Evolutionary conservation across 2,113 vertebrate species (phyloP).

Genomic region (pig (Sus scrofa)): DNA sequence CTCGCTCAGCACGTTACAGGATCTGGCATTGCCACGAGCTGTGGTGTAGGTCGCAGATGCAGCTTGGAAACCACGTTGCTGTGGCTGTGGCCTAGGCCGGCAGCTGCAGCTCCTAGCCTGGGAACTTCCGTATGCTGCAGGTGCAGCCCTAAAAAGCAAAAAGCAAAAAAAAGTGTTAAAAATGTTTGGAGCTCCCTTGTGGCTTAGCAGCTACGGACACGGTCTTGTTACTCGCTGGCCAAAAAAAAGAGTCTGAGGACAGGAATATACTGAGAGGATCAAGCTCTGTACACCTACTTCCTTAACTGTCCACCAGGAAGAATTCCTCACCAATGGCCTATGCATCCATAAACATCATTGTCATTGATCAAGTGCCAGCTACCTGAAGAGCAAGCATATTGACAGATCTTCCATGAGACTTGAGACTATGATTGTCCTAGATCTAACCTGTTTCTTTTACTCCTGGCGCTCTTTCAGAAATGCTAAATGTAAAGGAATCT

Average conservation of each 20-base stretch:
- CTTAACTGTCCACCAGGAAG: not conserved
- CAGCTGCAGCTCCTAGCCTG: too few species aligned
- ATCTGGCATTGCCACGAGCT: too few species aligned
- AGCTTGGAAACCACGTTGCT: too few species aligned
- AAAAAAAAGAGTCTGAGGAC: not conserved
- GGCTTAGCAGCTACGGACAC: too few species aligned
- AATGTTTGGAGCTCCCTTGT: too few species aligned
- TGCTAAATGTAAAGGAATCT: constrained; percentile 20
- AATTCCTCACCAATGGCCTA: not conserved
- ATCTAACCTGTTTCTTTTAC: not conserved
- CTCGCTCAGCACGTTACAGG: too few species aligned
- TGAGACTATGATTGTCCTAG: not conserved
- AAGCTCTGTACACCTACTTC: not conserved
- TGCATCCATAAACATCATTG: not conserved
- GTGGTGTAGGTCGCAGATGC: too few species aligned
- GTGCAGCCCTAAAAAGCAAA: too few species aligned
- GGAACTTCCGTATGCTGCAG: too few species aligned
- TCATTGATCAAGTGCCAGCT: not conserved
- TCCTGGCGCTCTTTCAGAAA: constrained; percentile 30
- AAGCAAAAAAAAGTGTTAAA: too few species aligned
- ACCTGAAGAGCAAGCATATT: not conserved
- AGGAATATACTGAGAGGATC: not conserved
- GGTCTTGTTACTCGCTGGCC: too few species aligned
- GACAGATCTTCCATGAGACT: not conserved
- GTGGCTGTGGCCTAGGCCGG: too few species aligned